These are phyloP conservation scores for Myripristis jacobus DNA, from an alignment of 2,797 vertebrate species.

Conservation along the genomic window DNA sequence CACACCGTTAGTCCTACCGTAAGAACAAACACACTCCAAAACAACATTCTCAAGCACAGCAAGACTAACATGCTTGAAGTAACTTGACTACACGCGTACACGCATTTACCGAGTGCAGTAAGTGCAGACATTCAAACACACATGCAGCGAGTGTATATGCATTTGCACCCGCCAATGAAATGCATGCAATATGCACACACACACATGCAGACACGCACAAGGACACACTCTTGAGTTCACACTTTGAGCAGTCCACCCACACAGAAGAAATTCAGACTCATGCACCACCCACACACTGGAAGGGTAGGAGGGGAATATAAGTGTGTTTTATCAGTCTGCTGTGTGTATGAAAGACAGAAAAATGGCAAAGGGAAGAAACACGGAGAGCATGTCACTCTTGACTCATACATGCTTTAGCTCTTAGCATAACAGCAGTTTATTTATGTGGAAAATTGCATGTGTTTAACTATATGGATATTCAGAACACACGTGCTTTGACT, in stretches of 20 bases:
- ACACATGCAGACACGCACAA: slow-evolving; percentile 5
- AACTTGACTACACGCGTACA: too few relatives aligned
- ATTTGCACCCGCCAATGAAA: not conserved
- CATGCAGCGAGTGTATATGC: slow-evolving; percentile 2
- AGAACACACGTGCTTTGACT: slow-evolving; percentile 3
- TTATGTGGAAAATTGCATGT: slow-evolving; percentile 14
- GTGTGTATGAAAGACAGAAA: not conserved
- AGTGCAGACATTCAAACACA: not conserved
- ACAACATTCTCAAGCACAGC: slow-evolving; percentile 2
- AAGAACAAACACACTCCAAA: slow-evolving; percentile 2
- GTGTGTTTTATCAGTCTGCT: slow-evolving; percentile 3
- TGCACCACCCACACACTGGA: slow-evolving; percentile 57
- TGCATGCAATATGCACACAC: not conserved
- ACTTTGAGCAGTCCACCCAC: slow-evolving; percentile 61
- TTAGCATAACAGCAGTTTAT: slow-evolving; percentile 37
- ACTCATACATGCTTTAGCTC: slow-evolving; percentile 51
- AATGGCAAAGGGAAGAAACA: not conserved
- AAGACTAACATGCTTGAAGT: not conserved
- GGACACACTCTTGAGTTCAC: slow-evolving; percentile 46
- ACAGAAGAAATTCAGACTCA: slow-evolving; percentile 49
- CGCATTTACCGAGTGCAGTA: too few relatives aligned
- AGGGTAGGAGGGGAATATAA: slow-evolving; percentile 9
- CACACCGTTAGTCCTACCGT: slow-evolving; percentile 7
- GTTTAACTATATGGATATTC: slow-evolving; percentile 11
- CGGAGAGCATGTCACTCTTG: slow-evolving; percentile 35